Percentiles rank a stretch among this genome's conserved stretches.
These are phyloP conservation scores for Meloidogyne hapla DNA, from an alignment of 1,140 invertebrate genomes.

Conservation along the genomic window DNA sequence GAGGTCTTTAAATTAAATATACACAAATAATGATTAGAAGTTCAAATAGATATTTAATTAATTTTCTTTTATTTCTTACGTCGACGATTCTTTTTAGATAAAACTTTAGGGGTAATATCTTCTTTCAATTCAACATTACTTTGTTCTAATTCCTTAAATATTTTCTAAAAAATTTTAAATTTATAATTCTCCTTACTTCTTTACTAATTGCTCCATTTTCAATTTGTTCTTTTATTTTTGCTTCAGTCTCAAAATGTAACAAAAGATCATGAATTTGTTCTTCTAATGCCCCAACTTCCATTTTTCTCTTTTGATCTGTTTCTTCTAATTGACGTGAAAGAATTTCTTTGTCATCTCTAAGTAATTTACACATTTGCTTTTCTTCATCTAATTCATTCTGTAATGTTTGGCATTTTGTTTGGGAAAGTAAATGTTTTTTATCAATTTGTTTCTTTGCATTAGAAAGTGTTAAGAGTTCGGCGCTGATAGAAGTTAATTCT, in stretches of 20 bases:
- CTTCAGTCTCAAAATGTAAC: conserved; percentile 87
- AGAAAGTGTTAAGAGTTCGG: conserved; percentile 44
- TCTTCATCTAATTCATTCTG: conserved; percentile 77
- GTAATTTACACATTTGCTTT: conserved; percentile 74
- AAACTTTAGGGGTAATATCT: not conserved
- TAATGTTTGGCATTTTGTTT: conserved; percentile 70
- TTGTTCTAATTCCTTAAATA: conserved; percentile 10
- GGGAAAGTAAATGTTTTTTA: conserved; percentile 66
- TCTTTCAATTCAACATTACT: conserved; percentile 16
- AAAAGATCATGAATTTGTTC: conserved; percentile 91
- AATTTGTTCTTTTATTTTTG: conserved; percentile 44
- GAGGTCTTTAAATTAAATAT: too few species aligned
- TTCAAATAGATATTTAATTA: not conserved
- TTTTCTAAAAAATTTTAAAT: not conserved
- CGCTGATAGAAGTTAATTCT: conserved; percentile 26
- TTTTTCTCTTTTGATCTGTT: conserved; percentile 39
- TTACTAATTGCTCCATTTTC: conserved; percentile 27
- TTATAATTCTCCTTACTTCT: conserved; percentile 26
- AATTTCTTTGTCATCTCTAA: conserved; percentile 76
- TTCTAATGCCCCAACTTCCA: conserved; percentile 78
- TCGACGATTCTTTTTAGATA: not conserved
- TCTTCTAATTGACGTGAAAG: conserved; percentile 74
- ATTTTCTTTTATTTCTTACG: conserved; percentile 16
- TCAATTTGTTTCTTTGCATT: conserved; percentile 63
- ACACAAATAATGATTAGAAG: too few species aligned